Base-by-base conservation (phyloP, 2,888 invertebrate genomes). In the Dasysyrphus albostriatus region DNA sequence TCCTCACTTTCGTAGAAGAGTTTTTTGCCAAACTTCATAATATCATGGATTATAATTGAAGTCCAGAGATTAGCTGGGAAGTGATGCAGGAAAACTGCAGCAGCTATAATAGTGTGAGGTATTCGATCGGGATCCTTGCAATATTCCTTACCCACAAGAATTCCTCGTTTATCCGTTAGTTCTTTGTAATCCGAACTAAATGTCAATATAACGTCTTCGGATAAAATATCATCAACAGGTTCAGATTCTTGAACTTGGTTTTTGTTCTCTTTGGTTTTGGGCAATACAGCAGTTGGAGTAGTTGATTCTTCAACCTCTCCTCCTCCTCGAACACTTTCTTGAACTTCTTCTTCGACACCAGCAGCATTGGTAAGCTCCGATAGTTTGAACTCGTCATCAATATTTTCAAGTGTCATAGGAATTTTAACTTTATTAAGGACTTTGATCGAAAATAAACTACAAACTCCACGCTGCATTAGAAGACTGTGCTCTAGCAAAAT, bases 21-120 rank as follows among this genome's bases (percentile, higher is more conserved):
- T 0, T 89, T 81, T 42, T 92, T 92, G 0, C 93, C 93, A 5
- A 91, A 88, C 69, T 90, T 89, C 7, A 93, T 88, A 29, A 93
- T 90, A 24, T 92, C 92, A 56, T 91, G 91, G 3, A 93, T 79
- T 8, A 91, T 90, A 29, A 90, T 90, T 2, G 90, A 90, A 2
- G 92, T 91, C 93, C 93, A 93, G 8, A 90, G 80, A 82, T 90
- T 91, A 4, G 93, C 90, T 82, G 91, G 92, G 65, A 89, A 82
- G 3, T 91, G 78, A n/a, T 92, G 89, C 3, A 93, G 88, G 91
- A 93, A 93, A 1, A 91, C 89, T 4, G 93, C 69, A 0, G 93
- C 92, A 0, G 93, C 91, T 4, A 93, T 92, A 79, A 92, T 91
- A 1, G 91, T 91, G 58, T 93, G 88, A 56, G 91, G 90, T 61